A percentile compares a stretch with the other conserved stretches of the same genome.
Conservation (phyloP, 2,113 vertebrate genomes). For the Phyllostomus discolor region DNA sequence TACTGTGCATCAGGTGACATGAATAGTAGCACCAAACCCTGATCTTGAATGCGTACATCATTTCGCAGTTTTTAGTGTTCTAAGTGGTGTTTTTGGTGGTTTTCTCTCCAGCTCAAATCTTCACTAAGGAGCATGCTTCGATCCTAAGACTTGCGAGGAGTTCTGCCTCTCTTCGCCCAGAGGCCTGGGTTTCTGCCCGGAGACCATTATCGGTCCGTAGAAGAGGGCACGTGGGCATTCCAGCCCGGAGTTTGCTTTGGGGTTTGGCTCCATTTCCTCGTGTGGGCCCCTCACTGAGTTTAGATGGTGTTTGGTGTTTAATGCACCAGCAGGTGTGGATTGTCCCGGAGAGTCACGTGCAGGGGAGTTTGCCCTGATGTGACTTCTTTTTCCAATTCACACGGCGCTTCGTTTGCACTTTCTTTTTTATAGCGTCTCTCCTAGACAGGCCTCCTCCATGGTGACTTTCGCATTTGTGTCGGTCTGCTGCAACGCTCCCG, state of each 20-base stretch:
- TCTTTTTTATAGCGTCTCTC: slow-evolving; percentile 43
- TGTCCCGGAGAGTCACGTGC: not conserved
- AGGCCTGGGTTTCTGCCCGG: not conserved
- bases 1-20: not conserved
- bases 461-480: slow-evolving; percentile 32
- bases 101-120: not conserved
- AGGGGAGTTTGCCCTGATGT: not conserved
- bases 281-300: not conserved
- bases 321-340: not conserved
- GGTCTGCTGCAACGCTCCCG: not conserved
- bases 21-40: not conserved
- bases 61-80: not conserved
- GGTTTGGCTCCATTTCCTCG: not conserved
- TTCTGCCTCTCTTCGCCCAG: not conserved
- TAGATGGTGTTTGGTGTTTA: not conserved
- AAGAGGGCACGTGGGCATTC: not conserved
- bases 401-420: slow-evolving; percentile 20
- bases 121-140: slow-evolving; percentile 1
- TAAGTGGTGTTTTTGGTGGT: not conserved
- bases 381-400: slow-evolving; percentile 7
- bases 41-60: not conserved
- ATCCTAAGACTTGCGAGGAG: not conserved
- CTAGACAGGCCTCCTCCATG: not conserved
- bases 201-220: not conserved
- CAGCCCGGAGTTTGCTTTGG: slow-evolving; percentile 1